A percentile compares a stretch with the other conserved stretches of the same genome.
Evolutionary conservation across 2,113 vertebrate species (phyloP).

Genomic region (Sialia sialis): DNA sequence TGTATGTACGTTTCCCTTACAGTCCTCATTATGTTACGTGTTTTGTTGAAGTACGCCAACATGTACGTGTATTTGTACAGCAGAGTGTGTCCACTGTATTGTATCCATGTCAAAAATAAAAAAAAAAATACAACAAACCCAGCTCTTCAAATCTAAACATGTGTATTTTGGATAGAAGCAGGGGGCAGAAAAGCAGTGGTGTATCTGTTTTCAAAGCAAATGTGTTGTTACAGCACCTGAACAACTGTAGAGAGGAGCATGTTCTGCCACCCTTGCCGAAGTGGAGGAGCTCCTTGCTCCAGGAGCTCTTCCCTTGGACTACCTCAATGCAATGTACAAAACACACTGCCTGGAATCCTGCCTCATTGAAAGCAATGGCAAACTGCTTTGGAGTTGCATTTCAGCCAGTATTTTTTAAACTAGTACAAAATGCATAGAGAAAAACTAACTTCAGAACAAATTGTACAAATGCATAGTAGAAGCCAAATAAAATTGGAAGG

Average conservation of each 20-base stretch:
- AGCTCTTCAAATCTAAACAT: not conserved
- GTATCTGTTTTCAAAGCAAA: not conserved
- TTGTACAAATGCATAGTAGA: not conserved
- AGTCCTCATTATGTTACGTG: not conserved
- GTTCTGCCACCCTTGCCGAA: not conserved
- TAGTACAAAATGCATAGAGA: not conserved
- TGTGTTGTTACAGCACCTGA: not conserved
- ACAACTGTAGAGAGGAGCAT: not conserved
- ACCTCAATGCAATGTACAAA: not conserved
- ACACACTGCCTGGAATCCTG: not conserved
- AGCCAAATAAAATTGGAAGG: not conserved
- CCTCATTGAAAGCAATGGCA: not conserved
- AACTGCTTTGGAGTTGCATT: not conserved
- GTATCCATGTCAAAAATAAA: conserved; percentile 68
- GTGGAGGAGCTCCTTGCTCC: not conserved
- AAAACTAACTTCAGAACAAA: not conserved
- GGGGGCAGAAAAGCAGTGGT: not conserved
- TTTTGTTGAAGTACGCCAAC: conserved; percentile 20
- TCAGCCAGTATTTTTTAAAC: not conserved
- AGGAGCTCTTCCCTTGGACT: not conserved
- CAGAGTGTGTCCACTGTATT: conserved; percentile 48
- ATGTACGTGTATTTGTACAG: conserved; percentile 23
- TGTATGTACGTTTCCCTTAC: not conserved
- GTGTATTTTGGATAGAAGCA: not conserved
- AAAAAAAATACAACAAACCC: not conserved